Evolutionary conservation across 1,140 invertebrate species (phyloP), one percentile per base, ranked within the genome.

Genomic region (Hypsibius dujardini): DNA sequence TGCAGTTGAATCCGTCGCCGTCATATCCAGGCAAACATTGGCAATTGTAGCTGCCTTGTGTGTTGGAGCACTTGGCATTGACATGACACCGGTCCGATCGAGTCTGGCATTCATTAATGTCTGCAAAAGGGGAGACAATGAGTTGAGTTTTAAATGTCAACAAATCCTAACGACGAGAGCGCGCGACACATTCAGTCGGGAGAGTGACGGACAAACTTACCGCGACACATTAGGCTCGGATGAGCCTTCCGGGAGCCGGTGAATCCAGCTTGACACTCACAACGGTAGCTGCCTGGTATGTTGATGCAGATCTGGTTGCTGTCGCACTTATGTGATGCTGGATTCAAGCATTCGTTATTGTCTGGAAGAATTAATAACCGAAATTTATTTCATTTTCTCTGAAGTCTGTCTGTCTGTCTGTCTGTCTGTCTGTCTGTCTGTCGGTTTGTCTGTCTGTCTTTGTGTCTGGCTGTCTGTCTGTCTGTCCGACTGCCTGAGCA

Each of bases 241-340:
- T n/a, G n/a, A n/a, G n/a, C n/a, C n/a, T n/a, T n/a, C n/a, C n/a
- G n/a, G n/a, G n/a, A n/a, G n/a, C n/a, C n/a, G n/a, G n/a, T n/a
- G n/a, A n/a, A n/a, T n/a, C n/a, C n/a, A n/a, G n/a, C n/a, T n/a
- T n/a, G n/a, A n/a, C n/a, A n/a, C n/a, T n/a, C n/a, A n/a, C 89
- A 92, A 69, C 84, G 83, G 79, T 90, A 92, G 73, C 86, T 85
- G 70, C 90, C 89, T 42, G 84, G 78, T 46, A 85, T 85, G 80
- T 92, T 92, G 71, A 88, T 84, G 79, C 90, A 92, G 70, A 81
- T 82, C 45, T 88, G 89, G 79, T 89, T 88, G n/a, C n/a, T n/a
- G n/a, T n/a, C n/a, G n/a, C n/a, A n/a, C n/a, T n/a, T n/a, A n/a
- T n/a, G n/a, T n/a, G n/a, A n/a, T n/a, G n/a, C n/a, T n/a, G n/a